Evolutionary conservation across 1,140 invertebrate genomes (phyloP), one percentile per base, ranked within the genome.

Genomic region (Cydia splendana): DNA sequence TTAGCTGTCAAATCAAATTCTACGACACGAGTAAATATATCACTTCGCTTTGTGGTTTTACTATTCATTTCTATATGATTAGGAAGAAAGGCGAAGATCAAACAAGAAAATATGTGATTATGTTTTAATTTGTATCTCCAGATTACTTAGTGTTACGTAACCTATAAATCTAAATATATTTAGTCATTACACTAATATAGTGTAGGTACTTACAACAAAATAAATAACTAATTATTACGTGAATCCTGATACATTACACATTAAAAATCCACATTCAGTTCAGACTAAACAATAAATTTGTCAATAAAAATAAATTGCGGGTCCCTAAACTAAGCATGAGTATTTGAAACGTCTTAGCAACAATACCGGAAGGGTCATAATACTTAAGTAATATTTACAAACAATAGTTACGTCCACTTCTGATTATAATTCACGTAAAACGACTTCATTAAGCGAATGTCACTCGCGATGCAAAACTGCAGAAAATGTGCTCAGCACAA

Each of bases 121-220:
- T 87, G 85, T 87, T 92, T 90, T 92, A 91, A 87, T 92, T 91
- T 91, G 86, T 91, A 89, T 87, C 86, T 87, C 83, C 84, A 85
- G 83, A 86, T 88, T 87, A 86, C 78, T 78, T 84, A 84, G 76
- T 30, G 65, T 80, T 82, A 83, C 84, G 87, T 77, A 78, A 87
- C 79, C 80, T 77, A 84, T 42, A 28, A 18, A 53, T 76, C 83
- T 84, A 78, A 82, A 83, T 84, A 81, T 83, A 86, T 85, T 84
- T 90, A 89, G 84, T 86, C 82, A 80, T 91, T 90, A 93, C 91
- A 93, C 90, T 93, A 93, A 93, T 91, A 93, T 93, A 93, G 91
- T 93, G 91, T 90, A 77, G 51, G 13, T 67, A 91, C 80, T 84
- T 87, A 86, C 51, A 87, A 78, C 75, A 79, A 85, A 83, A 88